These are phyloP conservation scores for Apocheima hispidaria DNA, from an alignment of 2,888 invertebrate genomes.

Conservation along the genomic window DNA sequence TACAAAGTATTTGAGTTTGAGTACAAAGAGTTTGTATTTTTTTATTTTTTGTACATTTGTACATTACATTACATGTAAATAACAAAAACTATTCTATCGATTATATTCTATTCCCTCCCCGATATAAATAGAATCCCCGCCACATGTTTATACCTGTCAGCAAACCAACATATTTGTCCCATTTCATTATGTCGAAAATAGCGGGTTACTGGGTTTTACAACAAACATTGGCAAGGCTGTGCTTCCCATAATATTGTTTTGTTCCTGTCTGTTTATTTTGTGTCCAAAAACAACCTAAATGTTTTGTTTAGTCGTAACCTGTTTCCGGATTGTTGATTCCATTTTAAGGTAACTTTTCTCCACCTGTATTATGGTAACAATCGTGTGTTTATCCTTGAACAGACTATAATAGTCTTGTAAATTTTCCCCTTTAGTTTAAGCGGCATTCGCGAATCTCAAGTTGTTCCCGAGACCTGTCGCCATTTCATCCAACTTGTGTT, in stretches of 20 bases:
- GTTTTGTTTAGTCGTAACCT: background rate
- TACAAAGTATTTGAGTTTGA: too few relatives aligned
- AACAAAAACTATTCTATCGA: background rate
- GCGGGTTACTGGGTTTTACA: background rate
- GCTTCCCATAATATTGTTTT: slow-evolving; percentile 1
- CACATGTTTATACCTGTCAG: slow-evolving; percentile 13
- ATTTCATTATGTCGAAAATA: slow-evolving; percentile 1
- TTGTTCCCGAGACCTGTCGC: too few relatives aligned
- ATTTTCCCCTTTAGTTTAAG: too few relatives aligned
- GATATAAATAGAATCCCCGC: slow-evolving; percentile 5
- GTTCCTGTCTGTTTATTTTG: slow-evolving; percentile 4
- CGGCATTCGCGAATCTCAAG: too few relatives aligned
- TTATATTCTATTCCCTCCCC: background rate
- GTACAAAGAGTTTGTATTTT: too few relatives aligned
- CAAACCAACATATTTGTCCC: slow-evolving; percentile 7
- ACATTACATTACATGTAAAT: too few relatives aligned
- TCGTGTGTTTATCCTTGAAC: too few relatives aligned
- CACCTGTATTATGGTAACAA: too few relatives aligned
- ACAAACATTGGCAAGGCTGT: slow-evolving; percentile 5
- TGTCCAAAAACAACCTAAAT: background rate
- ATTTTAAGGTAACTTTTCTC: background rate
- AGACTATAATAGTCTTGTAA: too few relatives aligned
- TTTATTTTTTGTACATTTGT: too few relatives aligned
- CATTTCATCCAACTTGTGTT: too few relatives aligned
- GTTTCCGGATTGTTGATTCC: background rate